Evolutionary conservation across 2,888 invertebrate species (phyloP).

Genomic region (Tinea pellionella): DNA sequence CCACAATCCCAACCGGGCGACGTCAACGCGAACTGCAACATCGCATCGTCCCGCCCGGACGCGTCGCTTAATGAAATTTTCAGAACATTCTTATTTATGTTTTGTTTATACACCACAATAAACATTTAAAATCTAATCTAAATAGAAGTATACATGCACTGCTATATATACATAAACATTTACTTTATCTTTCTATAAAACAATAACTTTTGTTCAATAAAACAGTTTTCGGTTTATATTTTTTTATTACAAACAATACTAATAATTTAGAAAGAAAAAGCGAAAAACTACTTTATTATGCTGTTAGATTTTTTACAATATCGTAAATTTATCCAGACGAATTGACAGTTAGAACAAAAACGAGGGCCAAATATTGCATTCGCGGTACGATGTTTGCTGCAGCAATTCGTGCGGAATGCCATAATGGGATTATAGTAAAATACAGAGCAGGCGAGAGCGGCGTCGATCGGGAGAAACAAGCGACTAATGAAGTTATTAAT

Average conservation of each 20-base stretch:
- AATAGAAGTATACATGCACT: background rate
- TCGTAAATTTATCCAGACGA: background rate
- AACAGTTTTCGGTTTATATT: background rate
- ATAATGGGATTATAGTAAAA: conserved; percentile 66
- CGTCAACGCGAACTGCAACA: conserved; percentile 26
- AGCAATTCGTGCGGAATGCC: conserved; percentile 35
- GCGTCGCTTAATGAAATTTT: conserved; percentile 66
- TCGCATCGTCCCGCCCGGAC: conserved; percentile 60
- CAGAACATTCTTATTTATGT: conserved; percentile 31
- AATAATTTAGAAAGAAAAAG: too few species aligned
- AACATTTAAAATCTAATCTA: background rate
- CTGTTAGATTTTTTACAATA: too few species aligned
- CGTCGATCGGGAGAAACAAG: conserved; percentile 64
- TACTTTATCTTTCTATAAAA: background rate
- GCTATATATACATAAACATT: background rate
- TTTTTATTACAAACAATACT: background rate
- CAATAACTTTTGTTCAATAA: background rate
- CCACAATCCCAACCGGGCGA: background rate
- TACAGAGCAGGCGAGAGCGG: conserved; percentile 53
- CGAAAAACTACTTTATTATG: too few species aligned
- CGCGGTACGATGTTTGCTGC: background rate
- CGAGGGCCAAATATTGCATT: background rate
- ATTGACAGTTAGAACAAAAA: background rate
- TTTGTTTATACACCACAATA: conserved; percentile 20
- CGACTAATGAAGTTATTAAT: conserved; percentile 70